Base-by-base conservation (phyloP, 1,140 invertebrate genomes). In the Atopsyche davidsoni region DNA sequence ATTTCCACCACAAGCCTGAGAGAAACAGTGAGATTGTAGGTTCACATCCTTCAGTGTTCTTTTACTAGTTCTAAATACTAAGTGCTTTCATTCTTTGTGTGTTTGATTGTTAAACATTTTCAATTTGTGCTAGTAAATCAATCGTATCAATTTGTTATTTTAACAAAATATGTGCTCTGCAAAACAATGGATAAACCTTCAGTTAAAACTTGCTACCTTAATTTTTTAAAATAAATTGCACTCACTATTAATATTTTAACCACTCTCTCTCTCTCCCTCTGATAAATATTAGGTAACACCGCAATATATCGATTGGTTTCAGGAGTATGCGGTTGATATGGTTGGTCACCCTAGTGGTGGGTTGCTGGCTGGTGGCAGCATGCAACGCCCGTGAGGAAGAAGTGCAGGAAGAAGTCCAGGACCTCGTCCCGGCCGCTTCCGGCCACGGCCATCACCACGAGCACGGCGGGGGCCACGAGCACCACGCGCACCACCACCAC, bases 401-500 rank as follows among this genome's bases (percentile, higher is more conserved):
- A 22, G 41, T 28, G 14, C n/a, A n/a, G n/a, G 39, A 42, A 18
- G 56, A 48, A 32, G 4, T 11, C 23, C 16, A 18, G 4, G 76
- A 75, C 57, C 70, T 77, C 25, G 62, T 61, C 2, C 55, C 67
- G 1, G 76, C 75, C 3, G 78, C 70, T 7, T 71, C 70, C 2
- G 61, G 64, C 9, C 65, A 71, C 46, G 77, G 69, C 6, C 71
- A 70, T 2, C 61, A 64, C 10, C 74, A 76, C 51, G 79, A 81
- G 58, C 70, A 75, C 40, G 80, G 79, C 2, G 81, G 80, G 11
- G 82, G 82, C 3, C 72, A 81, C 23, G 73, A 81, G 35, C 77
- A 83, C 55, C 76, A 82, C 35, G 66, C 69, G 0, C 68, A 83
- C 28, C 80, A 85, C 53, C 77, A 82, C 58, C 73, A 76, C 25